Conservation (phyloP, 2,888 invertebrate genomes). For the Erebia aethiops region DNA sequence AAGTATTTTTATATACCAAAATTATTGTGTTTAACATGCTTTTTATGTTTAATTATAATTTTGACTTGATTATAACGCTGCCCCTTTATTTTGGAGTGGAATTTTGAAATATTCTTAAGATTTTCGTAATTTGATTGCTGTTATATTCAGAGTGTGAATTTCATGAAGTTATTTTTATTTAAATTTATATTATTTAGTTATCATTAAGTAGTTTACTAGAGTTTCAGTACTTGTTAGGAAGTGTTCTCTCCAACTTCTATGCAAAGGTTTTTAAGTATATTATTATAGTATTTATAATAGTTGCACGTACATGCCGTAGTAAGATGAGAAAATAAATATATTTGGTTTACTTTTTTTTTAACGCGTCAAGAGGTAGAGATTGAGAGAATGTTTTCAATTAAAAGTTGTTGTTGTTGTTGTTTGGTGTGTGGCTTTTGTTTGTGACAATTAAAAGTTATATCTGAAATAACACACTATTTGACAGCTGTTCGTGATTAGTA, state of each 20-base stretch:
- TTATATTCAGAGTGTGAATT: no score
- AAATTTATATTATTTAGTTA: no score
- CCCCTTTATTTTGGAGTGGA: background rate
- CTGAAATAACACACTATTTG: constrained; percentile 8
- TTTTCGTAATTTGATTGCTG: background rate
- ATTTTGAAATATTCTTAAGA: constrained; percentile 2
- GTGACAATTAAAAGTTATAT: constrained; percentile 4
- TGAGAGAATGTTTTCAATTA: no score
- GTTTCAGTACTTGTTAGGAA: no score
- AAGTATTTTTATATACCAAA: constrained; percentile 20
- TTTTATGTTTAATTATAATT: constrained; percentile 20
- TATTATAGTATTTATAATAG: no score
- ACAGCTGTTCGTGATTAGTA: background rate
- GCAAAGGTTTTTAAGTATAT: no score
- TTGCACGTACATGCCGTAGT: background rate
- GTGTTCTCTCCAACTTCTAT: no score
- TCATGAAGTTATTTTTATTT: no score
- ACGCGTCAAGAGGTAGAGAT: background rate
- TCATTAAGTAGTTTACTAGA: no score
- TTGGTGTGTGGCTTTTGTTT: no score
- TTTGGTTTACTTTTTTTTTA: background rate
- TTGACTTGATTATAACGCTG: constrained; percentile 7
- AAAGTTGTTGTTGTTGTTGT: no score
- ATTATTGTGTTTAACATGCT: constrained; percentile 13
- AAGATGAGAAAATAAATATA: background rate